phyloP scores from a whole-genome alignment of 37 sponge, comb jelly and placozoan species.

The Ephydatia muelleri region DNA sequence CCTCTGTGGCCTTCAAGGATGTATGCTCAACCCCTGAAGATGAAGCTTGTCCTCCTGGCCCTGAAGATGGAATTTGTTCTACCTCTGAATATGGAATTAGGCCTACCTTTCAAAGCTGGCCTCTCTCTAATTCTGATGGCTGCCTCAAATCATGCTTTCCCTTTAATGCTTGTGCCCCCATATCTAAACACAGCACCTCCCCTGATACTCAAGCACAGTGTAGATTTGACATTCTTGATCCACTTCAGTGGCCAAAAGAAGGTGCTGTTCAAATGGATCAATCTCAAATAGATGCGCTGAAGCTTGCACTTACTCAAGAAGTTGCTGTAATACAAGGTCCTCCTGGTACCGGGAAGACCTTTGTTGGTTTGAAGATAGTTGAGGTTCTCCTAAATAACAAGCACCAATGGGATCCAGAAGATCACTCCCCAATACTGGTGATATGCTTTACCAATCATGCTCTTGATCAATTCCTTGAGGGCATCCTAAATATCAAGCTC shows the following conservation, averaged over 20 bases:
- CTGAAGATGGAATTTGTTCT: too few relatives aligned
- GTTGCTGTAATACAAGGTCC: conserved; percentile 78
- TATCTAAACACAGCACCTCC: background rate
- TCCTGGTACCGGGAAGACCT: conserved; percentile 85
- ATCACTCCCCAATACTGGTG: conserved; percentile 56
- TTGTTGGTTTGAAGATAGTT: conserved; percentile 62
- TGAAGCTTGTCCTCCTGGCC: too few relatives aligned
- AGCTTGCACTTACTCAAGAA: conserved; percentile 47
- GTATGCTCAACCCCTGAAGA: too few relatives aligned
- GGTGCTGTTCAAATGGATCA: conserved; percentile 34
- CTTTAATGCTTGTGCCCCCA: background rate
- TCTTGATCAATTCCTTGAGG: conserved; percentile 74
- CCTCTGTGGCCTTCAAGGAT: too few relatives aligned
- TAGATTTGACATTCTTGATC: conserved; percentile 26
- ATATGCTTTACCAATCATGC: conserved; percentile 80
- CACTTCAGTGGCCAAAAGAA: conserved; percentile 36
- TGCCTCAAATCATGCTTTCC: too few relatives aligned
- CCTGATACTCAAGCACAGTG: background rate
- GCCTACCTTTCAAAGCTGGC: too few relatives aligned
- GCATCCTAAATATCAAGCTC: conserved; percentile 8
- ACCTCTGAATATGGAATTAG: too few relatives aligned
- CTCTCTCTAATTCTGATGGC: too few relatives aligned
- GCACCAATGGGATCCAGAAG: conserved; percentile 29
- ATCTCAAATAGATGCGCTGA: conserved; percentile 46
- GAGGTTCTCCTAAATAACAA: conserved; percentile 38